These are phyloP conservation scores for Theonella swinhoei DNA, from an alignment of 37 sponge, comb jelly and placozoan genomes.

Conservation along the genomic window DNA sequence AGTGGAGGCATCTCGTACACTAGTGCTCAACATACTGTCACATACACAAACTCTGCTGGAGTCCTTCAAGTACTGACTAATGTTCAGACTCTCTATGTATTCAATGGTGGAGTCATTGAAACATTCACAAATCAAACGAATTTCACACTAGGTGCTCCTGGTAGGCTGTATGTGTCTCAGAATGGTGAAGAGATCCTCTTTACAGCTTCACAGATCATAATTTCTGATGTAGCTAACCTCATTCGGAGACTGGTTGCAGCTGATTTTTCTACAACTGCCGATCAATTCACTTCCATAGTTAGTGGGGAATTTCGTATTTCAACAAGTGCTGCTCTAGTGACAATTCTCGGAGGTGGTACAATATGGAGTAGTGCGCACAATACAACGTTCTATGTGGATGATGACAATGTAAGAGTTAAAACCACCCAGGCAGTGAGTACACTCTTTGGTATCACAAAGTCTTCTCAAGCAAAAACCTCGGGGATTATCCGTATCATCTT, in stretches of 20 bases:
- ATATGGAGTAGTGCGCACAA: neutral
- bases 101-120: neutral
- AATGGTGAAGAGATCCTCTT: neutral
- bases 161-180: neutral
- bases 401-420: neutral
- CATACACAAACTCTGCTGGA: neutral
- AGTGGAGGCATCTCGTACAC: neutral
- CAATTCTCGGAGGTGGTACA: neutral
- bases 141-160: too few species aligned
- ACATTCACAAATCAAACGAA: too few species aligned
- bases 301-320: neutral
- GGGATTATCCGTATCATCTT: neutral
- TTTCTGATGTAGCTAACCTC: neutral
- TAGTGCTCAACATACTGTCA: neutral
- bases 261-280: neutral
- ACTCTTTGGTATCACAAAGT: neutral
- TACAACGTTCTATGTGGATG: neutral
- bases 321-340: neutral
- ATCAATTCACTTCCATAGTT: neutral
- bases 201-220: neutral
- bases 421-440: neutral
- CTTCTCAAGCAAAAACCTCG: neutral
- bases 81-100: neutral
- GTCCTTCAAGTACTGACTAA: neutral
- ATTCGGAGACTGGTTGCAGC: neutral